Percentiles rank a stretch among this genome's conserved stretches.
phyloP scores from a whole-genome alignment of 2,888 invertebrate species.

The Caenorhabditis sp. region DNA sequence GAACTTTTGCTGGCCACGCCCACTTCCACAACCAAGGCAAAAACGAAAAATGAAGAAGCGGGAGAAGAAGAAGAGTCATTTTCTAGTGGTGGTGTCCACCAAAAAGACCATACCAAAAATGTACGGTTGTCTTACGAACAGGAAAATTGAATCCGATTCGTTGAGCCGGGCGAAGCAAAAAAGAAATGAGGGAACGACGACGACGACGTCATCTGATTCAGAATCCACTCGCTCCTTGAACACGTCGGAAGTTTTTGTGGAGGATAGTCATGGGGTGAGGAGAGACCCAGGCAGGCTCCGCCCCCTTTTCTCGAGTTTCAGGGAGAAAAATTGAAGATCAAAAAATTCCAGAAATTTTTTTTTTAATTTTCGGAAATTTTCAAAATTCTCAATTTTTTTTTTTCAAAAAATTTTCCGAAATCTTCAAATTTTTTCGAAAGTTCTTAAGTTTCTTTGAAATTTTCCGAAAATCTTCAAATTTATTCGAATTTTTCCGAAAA shows the following conservation, averaged over 20 bases:
- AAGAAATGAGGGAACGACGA: neutral
- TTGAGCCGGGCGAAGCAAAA: constrained; percentile 5
- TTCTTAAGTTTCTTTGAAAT: neutral
- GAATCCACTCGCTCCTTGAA: neutral
- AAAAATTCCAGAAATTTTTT: too few relatives aligned
- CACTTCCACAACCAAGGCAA: too few relatives aligned
- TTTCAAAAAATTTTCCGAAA: too few relatives aligned
- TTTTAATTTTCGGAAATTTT: too few relatives aligned
- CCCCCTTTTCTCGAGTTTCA: neutral
- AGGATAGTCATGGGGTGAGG: neutral
- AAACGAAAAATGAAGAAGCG: too few relatives aligned
- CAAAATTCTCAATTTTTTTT: neutral
- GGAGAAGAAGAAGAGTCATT: too few relatives aligned
- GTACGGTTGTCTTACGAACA: constrained; percentile 8
- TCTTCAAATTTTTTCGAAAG: neutral
- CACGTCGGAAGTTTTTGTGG: neutral
- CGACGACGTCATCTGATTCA: neutral
- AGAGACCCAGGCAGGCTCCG: too few relatives aligned
- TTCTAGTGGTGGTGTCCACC: neutral
- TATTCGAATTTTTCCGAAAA: neutral
- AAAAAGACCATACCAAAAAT: neutral
- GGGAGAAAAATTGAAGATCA: neutral
- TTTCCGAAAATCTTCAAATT: too few relatives aligned
- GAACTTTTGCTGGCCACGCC: too few relatives aligned
- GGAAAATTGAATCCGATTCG: constrained; percentile 12